Percentiles rank a stretch among this genome's conserved stretches.
Evolutionary conservation across 2,888 invertebrate species (phyloP).

Genomic region (Nipponacmea schrenckii): DNA sequence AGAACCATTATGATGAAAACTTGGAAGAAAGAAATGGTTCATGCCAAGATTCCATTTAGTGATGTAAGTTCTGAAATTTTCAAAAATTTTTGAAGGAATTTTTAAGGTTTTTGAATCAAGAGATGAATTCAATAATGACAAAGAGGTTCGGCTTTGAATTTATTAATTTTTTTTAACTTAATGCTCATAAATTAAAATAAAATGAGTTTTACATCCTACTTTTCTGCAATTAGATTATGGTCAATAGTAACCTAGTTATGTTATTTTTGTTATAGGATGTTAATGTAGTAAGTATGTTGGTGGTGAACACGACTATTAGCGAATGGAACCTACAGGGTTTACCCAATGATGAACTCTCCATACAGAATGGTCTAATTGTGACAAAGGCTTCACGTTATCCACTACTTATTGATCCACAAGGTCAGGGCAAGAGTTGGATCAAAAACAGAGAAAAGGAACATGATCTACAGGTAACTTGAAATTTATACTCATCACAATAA

Average conservation of each 20-base stretch:
- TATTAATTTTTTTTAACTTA: too few relatives aligned
- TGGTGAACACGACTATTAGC: constrained; percentile 85
- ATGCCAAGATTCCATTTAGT: constrained; percentile 85
- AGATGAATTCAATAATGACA: too few relatives aligned
- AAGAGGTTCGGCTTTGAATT: too few relatives aligned
- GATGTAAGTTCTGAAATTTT: constrained; percentile 63
- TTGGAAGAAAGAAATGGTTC: constrained; percentile 88
- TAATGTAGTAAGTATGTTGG: constrained; percentile 90
- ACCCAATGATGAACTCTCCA: constrained; percentile 94
- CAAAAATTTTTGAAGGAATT: neutral
- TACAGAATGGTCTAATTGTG: constrained; percentile 95
- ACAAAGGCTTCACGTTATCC: constrained; percentile 95
- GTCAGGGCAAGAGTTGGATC: constrained; percentile 97
- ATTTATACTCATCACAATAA: neutral
- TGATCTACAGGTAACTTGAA: constrained; percentile 73
- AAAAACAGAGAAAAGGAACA: constrained; percentile 91
- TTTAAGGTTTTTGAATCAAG: too few relatives aligned
- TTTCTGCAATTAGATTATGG: too few relatives aligned
- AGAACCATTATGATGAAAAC: constrained; percentile 83
- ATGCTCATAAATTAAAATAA: too few relatives aligned
- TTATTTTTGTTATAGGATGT: constrained; percentile 72
- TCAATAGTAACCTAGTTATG: too few relatives aligned
- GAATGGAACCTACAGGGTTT: constrained; percentile 93
- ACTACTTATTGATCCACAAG: constrained; percentile 93
- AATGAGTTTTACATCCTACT: too few relatives aligned